Base-by-base conservation (phyloP, 2,113 vertebrate species). In the Hippocampus zosterae region DNA sequence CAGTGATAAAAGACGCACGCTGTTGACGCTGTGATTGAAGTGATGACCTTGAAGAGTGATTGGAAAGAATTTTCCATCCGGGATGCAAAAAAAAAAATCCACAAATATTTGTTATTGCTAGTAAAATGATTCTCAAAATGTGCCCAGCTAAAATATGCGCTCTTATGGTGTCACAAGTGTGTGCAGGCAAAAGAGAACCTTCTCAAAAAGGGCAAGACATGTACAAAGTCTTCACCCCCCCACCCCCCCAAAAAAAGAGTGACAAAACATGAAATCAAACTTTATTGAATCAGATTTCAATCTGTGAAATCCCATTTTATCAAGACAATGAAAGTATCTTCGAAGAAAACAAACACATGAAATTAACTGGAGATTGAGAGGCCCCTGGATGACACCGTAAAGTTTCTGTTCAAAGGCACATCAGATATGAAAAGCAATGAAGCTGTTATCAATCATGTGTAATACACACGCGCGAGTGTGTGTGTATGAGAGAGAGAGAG, bases 331-430 rank as follows among this genome's bases (percentile, higher is more conserved):
- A 55, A 55, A 55, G 19, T 23, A 3, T 23, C 21, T 55, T 23
- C 52, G 7, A 1, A 23, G n/a, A 12, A 27, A 5, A 25, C 25
- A 25, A 25, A 27, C 42, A 10, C 3, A 56, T 23, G 23, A 25
- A 25, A 29, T 59, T 25, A 27, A 18, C 27, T 33, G 13, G 5
- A 64, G 62, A 44, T 25, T n/a, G 12, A 13, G 37, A 63, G 19
- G 37, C 1, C 9, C 3, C 19, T 12, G 19, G 61, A 13, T 23
- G 61, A 63, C 67, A 18, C 52, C 23, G 18, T 33, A 68, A 41
- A 61, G 40, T 21, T n/a, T 3, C 27, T 44, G 40, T 75, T 76
- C 63, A 72, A 66, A 81, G 64, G 67, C 40, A 67, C 57, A 77
- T 80, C 70, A 67, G 62, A 83, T 74, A 81, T 50, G 5, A 61